These are phyloP conservation scores for Eunapius fragilis DNA, from an alignment of 37 sponge, comb jelly and placozoan genomes.

Conservation along the genomic window DNA sequence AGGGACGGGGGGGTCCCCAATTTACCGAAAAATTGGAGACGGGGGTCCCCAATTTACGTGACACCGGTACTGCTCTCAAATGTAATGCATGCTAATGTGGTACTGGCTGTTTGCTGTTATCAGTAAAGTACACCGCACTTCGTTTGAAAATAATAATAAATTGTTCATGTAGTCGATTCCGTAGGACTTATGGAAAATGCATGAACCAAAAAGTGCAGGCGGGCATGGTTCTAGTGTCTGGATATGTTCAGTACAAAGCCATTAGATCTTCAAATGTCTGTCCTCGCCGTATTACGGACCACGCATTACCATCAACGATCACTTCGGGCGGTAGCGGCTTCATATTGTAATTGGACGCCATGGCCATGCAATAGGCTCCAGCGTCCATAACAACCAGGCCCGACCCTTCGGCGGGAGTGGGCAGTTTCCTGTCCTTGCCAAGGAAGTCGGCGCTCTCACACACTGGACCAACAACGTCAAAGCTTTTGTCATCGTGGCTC, in stretches of 20 bases:
- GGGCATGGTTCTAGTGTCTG: no score
- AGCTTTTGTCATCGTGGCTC: background rate
- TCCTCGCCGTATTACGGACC: background rate
- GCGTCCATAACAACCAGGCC: background rate
- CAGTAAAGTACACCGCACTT: no score
- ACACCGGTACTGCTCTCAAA: no score
- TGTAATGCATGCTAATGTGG: no score
- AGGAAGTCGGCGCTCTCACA: slow-evolving; percentile 14
- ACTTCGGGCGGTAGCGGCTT: background rate
- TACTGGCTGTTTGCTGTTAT: no score
- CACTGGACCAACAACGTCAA: slow-evolving; percentile 16
- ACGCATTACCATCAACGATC: background rate
- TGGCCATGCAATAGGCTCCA: slow-evolving; percentile 6
- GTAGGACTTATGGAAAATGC: no score
- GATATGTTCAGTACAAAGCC: background rate
- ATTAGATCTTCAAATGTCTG: background rate
- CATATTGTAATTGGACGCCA: slow-evolving; percentile 10
- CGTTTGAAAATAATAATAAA: no score
- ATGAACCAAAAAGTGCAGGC: no score
- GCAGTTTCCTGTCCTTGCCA: background rate
- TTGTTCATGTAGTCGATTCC: no score
- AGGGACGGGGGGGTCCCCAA: no score
- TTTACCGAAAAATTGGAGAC: no score
- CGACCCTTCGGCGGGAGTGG: background rate
- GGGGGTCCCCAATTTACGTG: no score